Conservation (phyloP, 2,888 invertebrate species). For the Monochamus alternatus region DNA sequence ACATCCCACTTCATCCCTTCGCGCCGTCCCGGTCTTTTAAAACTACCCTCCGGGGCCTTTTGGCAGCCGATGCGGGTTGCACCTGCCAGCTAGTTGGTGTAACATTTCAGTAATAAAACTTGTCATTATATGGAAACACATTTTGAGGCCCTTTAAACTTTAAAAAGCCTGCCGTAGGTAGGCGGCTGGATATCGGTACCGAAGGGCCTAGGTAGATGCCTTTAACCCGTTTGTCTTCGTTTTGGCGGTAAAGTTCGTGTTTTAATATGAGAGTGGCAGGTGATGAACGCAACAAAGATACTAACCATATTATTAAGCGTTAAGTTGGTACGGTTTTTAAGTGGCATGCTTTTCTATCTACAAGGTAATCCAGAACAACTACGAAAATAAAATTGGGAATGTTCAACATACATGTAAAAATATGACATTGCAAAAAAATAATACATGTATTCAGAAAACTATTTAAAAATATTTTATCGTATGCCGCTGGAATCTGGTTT, state of each 20-base stretch:
- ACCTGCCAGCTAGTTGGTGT: constrained; percentile 39
- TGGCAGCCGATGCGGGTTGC: constrained; percentile 39
- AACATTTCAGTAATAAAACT: constrained; percentile 31
- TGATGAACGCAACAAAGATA: no score
- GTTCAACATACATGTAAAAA: no score
- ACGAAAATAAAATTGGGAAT: no score
- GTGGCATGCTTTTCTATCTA: no score
- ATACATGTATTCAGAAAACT: no score
- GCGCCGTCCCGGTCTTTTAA: constrained; percentile 37
- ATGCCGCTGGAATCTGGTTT: no score
- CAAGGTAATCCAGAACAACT: no score
- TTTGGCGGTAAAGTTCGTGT: constrained; percentile 5
- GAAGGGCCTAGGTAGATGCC: neutral
- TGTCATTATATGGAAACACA: constrained; percentile 33
- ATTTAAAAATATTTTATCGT: no score
- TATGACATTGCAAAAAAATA: no score
- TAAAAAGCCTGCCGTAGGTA: constrained; percentile 24
- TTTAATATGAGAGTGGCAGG: no score
- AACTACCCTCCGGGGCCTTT: constrained; percentile 36
- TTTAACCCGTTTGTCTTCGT: neutral
- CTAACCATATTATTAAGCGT: no score
- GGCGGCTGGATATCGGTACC: neutral
- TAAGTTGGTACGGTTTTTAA: no score
- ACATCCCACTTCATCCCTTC: constrained; percentile 29
- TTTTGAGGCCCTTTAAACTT: constrained; percentile 34